These are phyloP conservation scores for Luscinia megarhynchos DNA, from an alignment of 2,797 vertebrate genomes.

Conservation along the genomic window DNA sequence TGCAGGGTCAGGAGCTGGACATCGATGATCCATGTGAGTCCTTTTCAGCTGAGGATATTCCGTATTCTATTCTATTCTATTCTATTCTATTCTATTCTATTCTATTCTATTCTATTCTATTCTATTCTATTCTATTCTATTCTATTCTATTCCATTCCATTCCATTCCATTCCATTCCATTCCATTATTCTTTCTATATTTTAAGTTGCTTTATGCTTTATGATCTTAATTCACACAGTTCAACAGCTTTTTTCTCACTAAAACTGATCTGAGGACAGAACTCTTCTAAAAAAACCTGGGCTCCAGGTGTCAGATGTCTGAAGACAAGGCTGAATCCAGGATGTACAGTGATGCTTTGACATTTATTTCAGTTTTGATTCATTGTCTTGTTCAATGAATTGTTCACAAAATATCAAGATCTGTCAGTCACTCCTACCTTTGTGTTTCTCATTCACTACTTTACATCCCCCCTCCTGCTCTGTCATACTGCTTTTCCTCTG, in stretches of 20 bases:
- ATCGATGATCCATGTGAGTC: fast-evolving
- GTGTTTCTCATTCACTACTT: background rate
- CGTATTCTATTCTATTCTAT: background rate
- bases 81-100: background rate
- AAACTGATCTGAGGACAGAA: background rate
- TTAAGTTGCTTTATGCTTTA: background rate
- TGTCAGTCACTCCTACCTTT: background rate
- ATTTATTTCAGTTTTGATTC: background rate
- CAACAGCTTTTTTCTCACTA: background rate
- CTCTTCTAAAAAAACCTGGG: no score
- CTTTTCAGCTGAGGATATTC: background rate
- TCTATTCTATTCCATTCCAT: fast-evolving
- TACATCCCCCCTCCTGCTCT: background rate
- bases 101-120: background rate
- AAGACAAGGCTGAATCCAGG: background rate
- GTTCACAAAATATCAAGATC: background rate
- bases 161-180: background rate
- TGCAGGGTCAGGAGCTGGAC: background rate
- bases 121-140: fast-evolving
- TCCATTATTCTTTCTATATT: background rate
- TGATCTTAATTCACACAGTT: background rate
- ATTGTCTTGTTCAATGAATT: background rate
- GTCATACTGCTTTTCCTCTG: background rate
- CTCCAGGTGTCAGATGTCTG: background rate
- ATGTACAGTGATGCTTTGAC: background rate